These are phyloP conservation scores for Pitangus sulphuratus DNA, from an alignment of 2,797 vertebrate species.

Conservation along the genomic window DNA sequence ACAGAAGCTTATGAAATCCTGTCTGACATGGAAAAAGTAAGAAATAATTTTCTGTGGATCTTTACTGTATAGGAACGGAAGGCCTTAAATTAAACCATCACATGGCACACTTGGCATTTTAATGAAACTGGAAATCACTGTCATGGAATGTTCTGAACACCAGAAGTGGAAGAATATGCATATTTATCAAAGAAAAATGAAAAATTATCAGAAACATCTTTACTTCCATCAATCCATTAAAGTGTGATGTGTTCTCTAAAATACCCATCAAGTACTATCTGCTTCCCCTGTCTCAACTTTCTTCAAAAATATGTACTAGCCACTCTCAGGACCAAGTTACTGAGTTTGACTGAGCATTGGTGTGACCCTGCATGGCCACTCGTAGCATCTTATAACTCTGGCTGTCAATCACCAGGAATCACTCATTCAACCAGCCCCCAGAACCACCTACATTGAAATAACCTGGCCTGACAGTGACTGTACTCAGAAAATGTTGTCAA, in stretches of 20 bases:
- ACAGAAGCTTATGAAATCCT: background rate
- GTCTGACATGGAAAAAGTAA: background rate
- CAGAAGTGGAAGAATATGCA: background rate
- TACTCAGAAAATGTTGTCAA: background rate
- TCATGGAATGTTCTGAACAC: background rate
- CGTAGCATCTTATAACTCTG: background rate
- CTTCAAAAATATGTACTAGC: background rate
- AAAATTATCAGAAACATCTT: background rate
- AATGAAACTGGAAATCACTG: background rate
- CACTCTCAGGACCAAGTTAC: background rate
- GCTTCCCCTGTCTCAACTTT: background rate
- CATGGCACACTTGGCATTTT: background rate
- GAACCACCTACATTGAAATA: background rate
- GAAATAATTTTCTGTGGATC: accelerated
- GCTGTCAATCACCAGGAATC: background rate
- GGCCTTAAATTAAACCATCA: background rate
- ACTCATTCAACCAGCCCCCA: background rate
- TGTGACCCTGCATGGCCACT: background rate
- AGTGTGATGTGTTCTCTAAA: background rate
- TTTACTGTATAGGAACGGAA: background rate
- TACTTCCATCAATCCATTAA: background rate
- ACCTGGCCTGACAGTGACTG: background rate
- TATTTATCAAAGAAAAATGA: background rate
- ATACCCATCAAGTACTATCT: background rate
- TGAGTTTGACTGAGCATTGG: background rate